Conservation (phyloP, 1,140 invertebrate species). For the Ips nitidus region DNA sequence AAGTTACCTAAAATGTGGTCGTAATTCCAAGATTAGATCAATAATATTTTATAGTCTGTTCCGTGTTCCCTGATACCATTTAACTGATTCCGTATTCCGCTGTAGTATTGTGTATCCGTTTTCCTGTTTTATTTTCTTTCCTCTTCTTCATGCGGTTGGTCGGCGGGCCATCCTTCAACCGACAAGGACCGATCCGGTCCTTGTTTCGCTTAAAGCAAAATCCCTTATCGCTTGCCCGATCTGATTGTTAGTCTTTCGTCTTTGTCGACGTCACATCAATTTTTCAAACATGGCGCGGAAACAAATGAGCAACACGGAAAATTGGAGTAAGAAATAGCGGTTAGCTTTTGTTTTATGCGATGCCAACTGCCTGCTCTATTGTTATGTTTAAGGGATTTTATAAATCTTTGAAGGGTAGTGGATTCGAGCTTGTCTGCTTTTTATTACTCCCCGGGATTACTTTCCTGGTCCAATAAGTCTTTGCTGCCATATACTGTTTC, state of each 20-base stretch:
- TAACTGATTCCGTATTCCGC: slow-evolving; percentile 46
- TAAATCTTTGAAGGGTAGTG: slow-evolving; percentile 48
- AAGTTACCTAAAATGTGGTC: slow-evolving; percentile 2
- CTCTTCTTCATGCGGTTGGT: slow-evolving; percentile 45
- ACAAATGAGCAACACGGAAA: slow-evolving; percentile 53
- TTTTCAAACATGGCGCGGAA: slow-evolving; percentile 53
- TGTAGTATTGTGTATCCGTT: slow-evolving; percentile 43
- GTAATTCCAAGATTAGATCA: slow-evolving; percentile 33
- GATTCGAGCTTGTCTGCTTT: slow-evolving; percentile 45
- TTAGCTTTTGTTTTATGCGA: slow-evolving; percentile 54
- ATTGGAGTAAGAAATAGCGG: slow-evolving; percentile 55
- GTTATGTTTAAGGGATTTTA: slow-evolving; percentile 52
- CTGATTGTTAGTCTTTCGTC: slow-evolving; percentile 51
- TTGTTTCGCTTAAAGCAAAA: slow-evolving; percentile 31
- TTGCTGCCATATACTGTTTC: slow-evolving; percentile 26
- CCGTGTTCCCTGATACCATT: slow-evolving; percentile 23
- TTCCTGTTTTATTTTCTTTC: slow-evolving; percentile 43
- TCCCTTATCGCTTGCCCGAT: slow-evolving; percentile 44
- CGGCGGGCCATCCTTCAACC: slow-evolving; percentile 44
- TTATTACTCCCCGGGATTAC: slow-evolving; percentile 48
- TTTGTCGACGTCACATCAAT: slow-evolving; percentile 53
- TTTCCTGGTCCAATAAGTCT: slow-evolving; percentile 40
- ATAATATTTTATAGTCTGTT: slow-evolving; percentile 33
- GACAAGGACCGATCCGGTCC: slow-evolving; percentile 31
- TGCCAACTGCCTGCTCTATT: slow-evolving; percentile 50